Evolutionary conservation across 2,797 vertebrate genomes (phyloP).

Genomic region (Psittacula derbiana): DNA sequence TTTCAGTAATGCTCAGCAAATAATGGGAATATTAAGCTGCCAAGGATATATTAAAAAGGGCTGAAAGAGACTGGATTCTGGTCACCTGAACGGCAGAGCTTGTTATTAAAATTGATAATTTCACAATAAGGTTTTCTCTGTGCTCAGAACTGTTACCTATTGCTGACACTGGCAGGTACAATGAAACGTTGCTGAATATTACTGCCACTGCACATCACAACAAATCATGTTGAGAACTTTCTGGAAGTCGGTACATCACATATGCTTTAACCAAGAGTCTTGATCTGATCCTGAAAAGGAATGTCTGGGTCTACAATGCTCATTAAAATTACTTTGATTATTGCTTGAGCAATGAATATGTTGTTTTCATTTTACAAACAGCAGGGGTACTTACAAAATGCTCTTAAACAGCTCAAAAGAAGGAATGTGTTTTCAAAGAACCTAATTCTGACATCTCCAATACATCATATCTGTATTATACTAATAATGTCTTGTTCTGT

Average conservation of each 20-base stretch:
- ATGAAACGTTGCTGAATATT: background rate
- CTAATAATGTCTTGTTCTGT: background rate
- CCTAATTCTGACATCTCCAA: background rate
- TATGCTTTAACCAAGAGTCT: background rate
- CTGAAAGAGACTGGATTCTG: background rate
- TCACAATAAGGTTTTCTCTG: background rate
- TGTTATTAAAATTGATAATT: background rate
- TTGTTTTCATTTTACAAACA: background rate
- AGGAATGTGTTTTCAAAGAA: conserved; percentile 15
- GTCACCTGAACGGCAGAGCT: background rate
- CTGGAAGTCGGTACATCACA: background rate
- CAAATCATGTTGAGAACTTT: background rate
- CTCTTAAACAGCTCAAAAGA: background rate
- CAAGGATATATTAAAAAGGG: background rate
- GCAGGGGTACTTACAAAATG: background rate
- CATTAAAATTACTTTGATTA: background rate
- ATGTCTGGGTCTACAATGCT: background rate
- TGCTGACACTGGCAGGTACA: background rate
- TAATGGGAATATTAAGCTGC: background rate
- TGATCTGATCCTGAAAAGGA: background rate
- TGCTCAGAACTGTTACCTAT: background rate
- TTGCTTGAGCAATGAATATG: background rate
- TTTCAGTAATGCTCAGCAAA: background rate
- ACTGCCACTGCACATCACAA: background rate
- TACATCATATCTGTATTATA: background rate